Evolutionary conservation across 2,888 invertebrate species (phyloP).

Genomic region (Oscheius sp.): DNA sequence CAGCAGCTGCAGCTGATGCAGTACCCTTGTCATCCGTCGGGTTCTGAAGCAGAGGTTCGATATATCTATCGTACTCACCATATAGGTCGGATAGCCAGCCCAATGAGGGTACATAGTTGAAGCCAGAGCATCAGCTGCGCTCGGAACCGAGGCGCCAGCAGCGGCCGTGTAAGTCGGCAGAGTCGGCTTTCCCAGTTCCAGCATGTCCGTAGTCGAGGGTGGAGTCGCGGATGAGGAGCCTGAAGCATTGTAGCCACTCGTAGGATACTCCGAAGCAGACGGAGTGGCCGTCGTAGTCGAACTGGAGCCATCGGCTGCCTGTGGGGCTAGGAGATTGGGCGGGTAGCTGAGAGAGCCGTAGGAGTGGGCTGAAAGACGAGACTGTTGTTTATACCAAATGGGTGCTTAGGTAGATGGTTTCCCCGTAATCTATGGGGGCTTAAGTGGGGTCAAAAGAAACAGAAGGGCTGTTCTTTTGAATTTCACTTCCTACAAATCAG

Average conservation of each 20-base stretch:
- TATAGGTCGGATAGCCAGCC: conserved; percentile 29
- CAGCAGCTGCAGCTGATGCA: conserved; percentile 15
- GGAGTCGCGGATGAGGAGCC: conserved; percentile 12
- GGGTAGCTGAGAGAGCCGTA: conserved; percentile 33
- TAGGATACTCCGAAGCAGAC: conserved; percentile 14
- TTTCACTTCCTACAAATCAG: not conserved
- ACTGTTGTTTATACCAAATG: conserved; percentile 7
- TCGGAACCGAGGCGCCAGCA: conserved; percentile 28
- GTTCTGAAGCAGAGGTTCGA: conserved; percentile 4
- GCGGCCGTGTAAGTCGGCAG: conserved; percentile 33
- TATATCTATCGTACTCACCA: conserved; percentile 20
- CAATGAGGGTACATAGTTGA: conserved; percentile 36
- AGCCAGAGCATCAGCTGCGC: conserved; percentile 29
- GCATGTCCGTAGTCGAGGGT: conserved; percentile 23
- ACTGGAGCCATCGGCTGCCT: not conserved
- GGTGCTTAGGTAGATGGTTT: not conserved
- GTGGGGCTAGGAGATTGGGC: conserved; percentile 15
- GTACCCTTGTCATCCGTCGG: conserved; percentile 16
- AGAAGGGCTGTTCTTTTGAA: not conserved
- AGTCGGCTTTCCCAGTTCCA: conserved; percentile 34
- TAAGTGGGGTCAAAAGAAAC: too few species aligned
- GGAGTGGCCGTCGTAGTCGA: conserved; percentile 8
- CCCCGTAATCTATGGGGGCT: too few species aligned
- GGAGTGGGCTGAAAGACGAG: conserved; percentile 30
- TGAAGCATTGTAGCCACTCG: conserved; percentile 1